phyloP scores from a whole-genome alignment of 2,888 invertebrate species.

The Maniola hyperantus region DNA sequence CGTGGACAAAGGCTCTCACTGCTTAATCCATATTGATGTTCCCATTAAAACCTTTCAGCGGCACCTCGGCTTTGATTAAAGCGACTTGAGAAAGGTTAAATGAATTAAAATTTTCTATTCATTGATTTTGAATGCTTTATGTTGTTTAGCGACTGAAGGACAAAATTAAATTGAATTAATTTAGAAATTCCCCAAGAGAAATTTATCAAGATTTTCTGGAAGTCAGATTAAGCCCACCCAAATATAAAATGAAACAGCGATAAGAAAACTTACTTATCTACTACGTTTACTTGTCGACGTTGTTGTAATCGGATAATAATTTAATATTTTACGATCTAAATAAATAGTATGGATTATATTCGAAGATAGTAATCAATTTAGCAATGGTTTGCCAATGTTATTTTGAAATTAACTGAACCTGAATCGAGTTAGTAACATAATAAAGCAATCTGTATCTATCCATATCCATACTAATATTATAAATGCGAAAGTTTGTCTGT shows the following conservation, averaged over 20 bases:
- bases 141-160: conserved; percentile 27
- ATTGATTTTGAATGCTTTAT: conserved; percentile 60
- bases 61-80: conserved; percentile 61
- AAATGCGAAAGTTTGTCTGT: too few relatives aligned
- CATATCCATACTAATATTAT: too few relatives aligned
- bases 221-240: conserved; percentile 6
- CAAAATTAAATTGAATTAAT: conserved; percentile 5
- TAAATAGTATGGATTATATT: too few relatives aligned
- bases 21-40: conserved; percentile 66
- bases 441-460: not conserved
- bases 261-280: not conserved
- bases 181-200: not conserved
- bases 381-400: not conserved
- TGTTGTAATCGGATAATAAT: not conserved
- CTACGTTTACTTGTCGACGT: not conserved
- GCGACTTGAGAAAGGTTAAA: conserved; percentile 51
- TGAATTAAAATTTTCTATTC: conserved; percentile 56
- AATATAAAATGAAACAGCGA: conserved; percentile 5
- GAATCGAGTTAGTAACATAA: not conserved
- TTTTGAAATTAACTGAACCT: not conserved
- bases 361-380: too few relatives aligned
- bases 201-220: conserved; percentile 1
- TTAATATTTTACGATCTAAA: not conserved
- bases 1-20: conserved; percentile 41
- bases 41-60: conserved; percentile 67